Percentiles rank a stretch among this genome's conserved stretches.
Conservation (phyloP, 2,888 invertebrate species). For the Cabera pusaria region DNA sequence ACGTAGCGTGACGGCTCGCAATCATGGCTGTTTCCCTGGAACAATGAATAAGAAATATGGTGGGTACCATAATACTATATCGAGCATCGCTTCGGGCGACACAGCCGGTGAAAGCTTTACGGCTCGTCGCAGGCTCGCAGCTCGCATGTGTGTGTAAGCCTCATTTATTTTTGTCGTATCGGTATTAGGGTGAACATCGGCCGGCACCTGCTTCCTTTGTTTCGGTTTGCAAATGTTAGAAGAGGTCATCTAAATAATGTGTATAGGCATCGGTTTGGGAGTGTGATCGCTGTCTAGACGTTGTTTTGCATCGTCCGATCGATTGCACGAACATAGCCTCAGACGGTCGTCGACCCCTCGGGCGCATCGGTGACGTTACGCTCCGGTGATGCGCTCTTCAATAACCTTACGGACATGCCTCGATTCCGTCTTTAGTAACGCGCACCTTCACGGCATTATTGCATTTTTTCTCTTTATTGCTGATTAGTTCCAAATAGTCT, state of each 20-base stretch:
- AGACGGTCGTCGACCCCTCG: slow-evolving; percentile 80
- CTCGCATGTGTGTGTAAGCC: slow-evolving; percentile 55
- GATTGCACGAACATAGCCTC: slow-evolving; percentile 78
- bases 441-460: slow-evolving; percentile 38
- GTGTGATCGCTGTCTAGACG: slow-evolving; percentile 78
- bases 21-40: slow-evolving; percentile 38
- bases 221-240: slow-evolving; percentile 78
- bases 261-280: slow-evolving; percentile 71
- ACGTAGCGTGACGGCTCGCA: slow-evolving; percentile 56
- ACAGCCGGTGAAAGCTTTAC: slow-evolving; percentile 70
- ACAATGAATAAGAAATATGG: slow-evolving; percentile 46
- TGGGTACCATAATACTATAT: slow-evolving; percentile 33
- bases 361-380: slow-evolving; percentile 82
- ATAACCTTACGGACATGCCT: slow-evolving; percentile 64
- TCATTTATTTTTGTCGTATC: slow-evolving; percentile 71
- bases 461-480: slow-evolving; percentile 28
- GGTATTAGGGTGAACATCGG: slow-evolving; percentile 52
- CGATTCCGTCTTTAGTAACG: slow-evolving; percentile 51
- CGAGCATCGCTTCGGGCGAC: slow-evolving; percentile 39
- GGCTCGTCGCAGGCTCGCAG: slow-evolving; percentile 41
- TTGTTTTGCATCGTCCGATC: slow-evolving; percentile 79
- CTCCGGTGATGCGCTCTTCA: slow-evolving; percentile 78
- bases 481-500: too few species aligned
- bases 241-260: slow-evolving; percentile 81
- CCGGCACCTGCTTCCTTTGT: slow-evolving; percentile 80